A percentile compares a stretch with the other conserved stretches of the same genome.
Conservation (phyloP, 1,140 invertebrate genomes). For the Drosophila albomicans region DNA sequence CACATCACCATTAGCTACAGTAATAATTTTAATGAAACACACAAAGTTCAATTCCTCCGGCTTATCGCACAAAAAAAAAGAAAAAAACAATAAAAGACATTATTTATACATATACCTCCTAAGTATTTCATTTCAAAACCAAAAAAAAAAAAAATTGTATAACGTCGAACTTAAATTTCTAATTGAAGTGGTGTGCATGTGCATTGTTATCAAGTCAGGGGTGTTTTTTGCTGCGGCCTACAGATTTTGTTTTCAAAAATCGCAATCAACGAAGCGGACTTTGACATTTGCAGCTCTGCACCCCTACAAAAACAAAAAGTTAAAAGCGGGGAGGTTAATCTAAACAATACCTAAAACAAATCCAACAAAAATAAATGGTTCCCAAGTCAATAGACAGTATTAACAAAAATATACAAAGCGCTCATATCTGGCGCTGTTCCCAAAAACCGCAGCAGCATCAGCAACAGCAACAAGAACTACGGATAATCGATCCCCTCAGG, state of each 20-base stretch:
- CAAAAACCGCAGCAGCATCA: conserved; percentile 14
- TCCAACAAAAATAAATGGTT: conserved; percentile 30
- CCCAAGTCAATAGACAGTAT: background rate
- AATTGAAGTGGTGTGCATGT: conserved; percentile 7
- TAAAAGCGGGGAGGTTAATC: conserved; percentile 1
- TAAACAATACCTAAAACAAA: conserved; percentile 19
- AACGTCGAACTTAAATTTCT: background rate
- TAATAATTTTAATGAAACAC: conserved; percentile 77
- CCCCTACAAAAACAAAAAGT: conserved; percentile 16
- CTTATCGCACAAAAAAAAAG: conserved; percentile 43
- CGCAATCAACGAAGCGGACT: conserved; percentile 7
- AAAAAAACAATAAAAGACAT: background rate
- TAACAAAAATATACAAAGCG: conserved; percentile 1
- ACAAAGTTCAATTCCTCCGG: conserved; percentile 45
- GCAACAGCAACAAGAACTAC: background rate
- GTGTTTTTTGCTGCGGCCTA: conserved; percentile 17
- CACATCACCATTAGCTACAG: conserved; percentile 47
- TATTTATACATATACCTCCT: conserved; percentile 7
- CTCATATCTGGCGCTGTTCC: conserved; percentile 8
- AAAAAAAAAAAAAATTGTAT: background rate
- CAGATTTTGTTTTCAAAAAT: background rate
- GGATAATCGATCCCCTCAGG: conserved; percentile 1
- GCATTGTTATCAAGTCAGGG: conserved; percentile 33
- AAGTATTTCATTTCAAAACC: background rate
- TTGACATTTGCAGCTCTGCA: conserved; percentile 15